Percentiles rank a stretch among this genome's conserved stretches.
Evolutionary conservation across 2,797 vertebrate genomes (phyloP).

Genomic region (Sebastes kiyomatsui): DNA sequence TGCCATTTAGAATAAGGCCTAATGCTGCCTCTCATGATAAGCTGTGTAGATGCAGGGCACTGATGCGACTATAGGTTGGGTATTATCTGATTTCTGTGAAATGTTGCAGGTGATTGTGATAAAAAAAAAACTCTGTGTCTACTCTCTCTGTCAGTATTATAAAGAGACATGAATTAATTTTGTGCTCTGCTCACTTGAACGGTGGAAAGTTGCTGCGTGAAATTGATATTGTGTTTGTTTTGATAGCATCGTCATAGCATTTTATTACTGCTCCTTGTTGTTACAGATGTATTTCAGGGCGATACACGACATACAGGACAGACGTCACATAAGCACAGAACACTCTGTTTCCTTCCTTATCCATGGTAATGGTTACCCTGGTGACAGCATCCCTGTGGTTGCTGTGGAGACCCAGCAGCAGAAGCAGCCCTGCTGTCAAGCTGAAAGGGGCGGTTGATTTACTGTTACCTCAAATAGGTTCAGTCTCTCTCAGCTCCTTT

Average conservation of each 20-base stretch:
- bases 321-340: constrained; percentile 35
- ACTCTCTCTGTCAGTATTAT: neutral
- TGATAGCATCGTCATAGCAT: constrained; percentile 11
- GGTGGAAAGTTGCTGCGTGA: neutral
- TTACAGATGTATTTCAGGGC: constrained; percentile 9
- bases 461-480: constrained; percentile 52
- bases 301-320: neutral
- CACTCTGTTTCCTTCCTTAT: constrained; percentile 48
- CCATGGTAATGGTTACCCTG: constrained; percentile 58
- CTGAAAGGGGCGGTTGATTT: constrained; percentile 43
- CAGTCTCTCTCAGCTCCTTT: neutral
- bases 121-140: neutral
- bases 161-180: constrained; percentile 19
- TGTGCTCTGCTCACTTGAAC: constrained; percentile 5
- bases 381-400: constrained; percentile 72
- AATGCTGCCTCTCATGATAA: constrained; percentile 20
- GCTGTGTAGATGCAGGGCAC: constrained; percentile 9
- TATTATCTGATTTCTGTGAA: constrained; percentile 8
- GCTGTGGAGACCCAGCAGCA: constrained; percentile 60
- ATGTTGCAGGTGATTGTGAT: neutral
- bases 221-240: constrained; percentile 12
- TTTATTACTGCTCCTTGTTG: neutral
- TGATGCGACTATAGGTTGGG: neutral
- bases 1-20: constrained; percentile 13
- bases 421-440: constrained; percentile 53